Conservation (phyloP, 2,113 vertebrate species). For the Anguilla japonica region DNA sequence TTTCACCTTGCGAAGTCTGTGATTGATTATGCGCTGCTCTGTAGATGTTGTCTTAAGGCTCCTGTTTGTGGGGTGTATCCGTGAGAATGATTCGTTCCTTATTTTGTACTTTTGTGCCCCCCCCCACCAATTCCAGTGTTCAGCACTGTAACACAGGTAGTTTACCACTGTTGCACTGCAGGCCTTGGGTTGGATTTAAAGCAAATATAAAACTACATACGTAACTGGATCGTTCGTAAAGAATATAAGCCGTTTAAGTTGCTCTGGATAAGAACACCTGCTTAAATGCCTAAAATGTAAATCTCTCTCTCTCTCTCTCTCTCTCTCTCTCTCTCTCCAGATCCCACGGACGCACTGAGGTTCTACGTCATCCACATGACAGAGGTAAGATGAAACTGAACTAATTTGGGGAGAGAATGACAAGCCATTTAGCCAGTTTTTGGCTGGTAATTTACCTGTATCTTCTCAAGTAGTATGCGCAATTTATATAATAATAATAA, state of each 20-base stretch:
- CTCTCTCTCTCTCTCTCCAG: conserved; percentile 15
- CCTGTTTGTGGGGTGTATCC: too few relatives aligned
- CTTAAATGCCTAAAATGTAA: neutral
- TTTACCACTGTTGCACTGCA: too few relatives aligned
- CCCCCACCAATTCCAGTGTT: too few relatives aligned
- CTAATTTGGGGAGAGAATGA: neutral
- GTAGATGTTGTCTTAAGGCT: too few relatives aligned
- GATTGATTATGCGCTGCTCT: too few relatives aligned
- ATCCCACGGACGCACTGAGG: conserved; percentile 71
- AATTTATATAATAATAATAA: neutral
- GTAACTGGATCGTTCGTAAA: neutral
- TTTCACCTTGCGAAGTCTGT: too few relatives aligned
- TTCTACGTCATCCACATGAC: conserved; percentile 77
- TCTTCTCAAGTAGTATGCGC: too few relatives aligned
- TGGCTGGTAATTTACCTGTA: too few relatives aligned
- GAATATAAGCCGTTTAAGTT: neutral
- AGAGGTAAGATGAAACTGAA: conserved; percentile 52
- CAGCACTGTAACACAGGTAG: too few relatives aligned
- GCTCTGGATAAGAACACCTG: neutral
- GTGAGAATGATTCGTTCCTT: too few relatives aligned
- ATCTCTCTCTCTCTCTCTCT: neutral
- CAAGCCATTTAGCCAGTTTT: too few relatives aligned
- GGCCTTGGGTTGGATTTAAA: neutral
- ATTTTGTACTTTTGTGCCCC: too few relatives aligned
- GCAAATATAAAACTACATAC: neutral